Base-by-base conservation (phyloP, 2,113 vertebrate genomes). In the Pagrus major region DNA sequence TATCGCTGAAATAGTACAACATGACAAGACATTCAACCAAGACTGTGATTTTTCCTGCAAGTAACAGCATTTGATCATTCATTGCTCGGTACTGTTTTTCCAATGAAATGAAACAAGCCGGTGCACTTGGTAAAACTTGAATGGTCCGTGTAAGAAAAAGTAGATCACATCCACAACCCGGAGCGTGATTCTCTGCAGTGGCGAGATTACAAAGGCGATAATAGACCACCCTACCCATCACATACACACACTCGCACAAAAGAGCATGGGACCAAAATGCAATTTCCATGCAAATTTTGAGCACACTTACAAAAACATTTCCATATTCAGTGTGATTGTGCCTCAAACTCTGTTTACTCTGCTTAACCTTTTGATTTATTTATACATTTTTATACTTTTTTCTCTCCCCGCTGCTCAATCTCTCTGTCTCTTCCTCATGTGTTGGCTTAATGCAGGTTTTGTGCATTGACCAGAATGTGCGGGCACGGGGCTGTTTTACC, bases 281-380 rank as follows among this genome's bases (percentile, higher is more conserved):
- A 92, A 94, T 94, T 93, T 95, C 88, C 78, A 94, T 95, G 92
- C 93, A 94, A 92, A 95, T 94, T 86, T 65, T 80, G 69, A 81
- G 71, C 56, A 90, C 84, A 86, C 82, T 81, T 81, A 77, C 73
- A 88, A 82, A 83, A 87, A 89, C 18, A 91, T 90, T 91, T 92
- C 87, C 85, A 89, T 91, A 90, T 85, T 90, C 80, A 59, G 71
- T 61, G 72, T 82, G 86, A 86, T 73, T 66, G 79, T 37, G 55
- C 86, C 80, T 77, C 77, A 80, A 83, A 86, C 78, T 82, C 35
- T 76, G 68, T 84, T 88, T 93, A 84, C 56, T 80, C 83, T 87
- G 69, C 73, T 92, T 89, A 91, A 86, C 85, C 81, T 91, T 90
- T 91, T 91, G 85, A 88, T 93, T 89, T 91, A 93, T 93, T 93